A percentile compares a stretch with the other conserved stretches of the same genome.
phyloP scores from a whole-genome alignment of 2,113 vertebrate genomes.

The Forbesichthys agassizii region DNA sequence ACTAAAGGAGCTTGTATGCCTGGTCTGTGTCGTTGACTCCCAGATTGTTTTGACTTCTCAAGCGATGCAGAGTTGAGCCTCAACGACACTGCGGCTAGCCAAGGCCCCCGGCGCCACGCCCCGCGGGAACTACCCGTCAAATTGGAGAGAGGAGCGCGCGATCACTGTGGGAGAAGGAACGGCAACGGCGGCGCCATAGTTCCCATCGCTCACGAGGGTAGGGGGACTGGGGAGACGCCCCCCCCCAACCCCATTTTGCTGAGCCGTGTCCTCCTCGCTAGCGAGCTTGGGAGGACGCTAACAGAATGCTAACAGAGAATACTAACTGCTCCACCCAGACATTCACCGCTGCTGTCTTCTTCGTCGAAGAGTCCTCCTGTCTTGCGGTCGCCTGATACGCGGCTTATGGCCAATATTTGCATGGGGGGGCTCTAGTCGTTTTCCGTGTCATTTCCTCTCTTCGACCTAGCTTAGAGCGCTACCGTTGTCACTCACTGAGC shows the following conservation, averaged over 20 bases:
- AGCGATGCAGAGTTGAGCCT: conserved; percentile 91
- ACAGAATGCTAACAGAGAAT: conserved; percentile 38
- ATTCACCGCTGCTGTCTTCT: conserved; percentile 55
- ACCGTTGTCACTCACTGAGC: conserved; percentile 84
- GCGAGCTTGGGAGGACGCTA: conserved; percentile 14
- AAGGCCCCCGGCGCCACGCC: conserved; percentile 75
- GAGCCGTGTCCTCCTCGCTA: conserved; percentile 58
- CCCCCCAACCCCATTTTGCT: conserved; percentile 69
- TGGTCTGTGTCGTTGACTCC: conserved; percentile 93
- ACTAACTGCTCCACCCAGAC: conserved; percentile 52
- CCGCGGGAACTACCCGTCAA: conserved; percentile 87
- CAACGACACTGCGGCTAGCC: conserved; percentile 88
- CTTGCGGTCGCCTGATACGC: conserved; percentile 67
- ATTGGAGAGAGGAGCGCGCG: conserved; percentile 86
- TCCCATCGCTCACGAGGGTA: conserved; percentile 96
- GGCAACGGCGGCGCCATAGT: conserved; percentile 79
- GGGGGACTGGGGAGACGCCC: conserved; percentile 86
- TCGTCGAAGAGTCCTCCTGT: conserved; percentile 73
- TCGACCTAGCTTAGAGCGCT: conserved; percentile 55
- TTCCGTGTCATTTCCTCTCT: conserved; percentile 42
- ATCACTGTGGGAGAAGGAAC: conserved; percentile 63
- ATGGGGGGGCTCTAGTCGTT: conserved; percentile 57
- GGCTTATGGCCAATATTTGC: conserved; percentile 73
- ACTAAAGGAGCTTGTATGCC: conserved; percentile 83
- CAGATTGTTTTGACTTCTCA: conserved; percentile 99